Conservation (phyloP, 2,113 vertebrate genomes). For the Pachycephala philippinensis region DNA sequence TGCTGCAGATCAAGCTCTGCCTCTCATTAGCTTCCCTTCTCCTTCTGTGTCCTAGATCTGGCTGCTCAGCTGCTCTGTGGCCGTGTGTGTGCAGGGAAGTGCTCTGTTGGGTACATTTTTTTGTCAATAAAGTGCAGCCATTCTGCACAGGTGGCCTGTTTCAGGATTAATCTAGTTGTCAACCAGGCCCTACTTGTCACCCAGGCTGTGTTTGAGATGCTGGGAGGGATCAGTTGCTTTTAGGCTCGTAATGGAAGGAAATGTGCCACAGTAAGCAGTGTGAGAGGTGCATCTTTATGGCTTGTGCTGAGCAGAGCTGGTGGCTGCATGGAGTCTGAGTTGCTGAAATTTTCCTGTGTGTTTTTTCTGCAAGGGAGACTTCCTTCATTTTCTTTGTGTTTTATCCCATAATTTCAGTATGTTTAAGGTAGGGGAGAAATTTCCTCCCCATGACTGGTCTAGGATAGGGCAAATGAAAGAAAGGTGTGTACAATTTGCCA, state of each 20-base stretch:
- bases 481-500: neutral
- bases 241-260: constrained; percentile 14
- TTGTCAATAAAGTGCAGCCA: constrained; percentile 58
- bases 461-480: neutral
- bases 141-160: constrained; percentile 44
- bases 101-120: constrained; percentile 53
- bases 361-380: constrained; percentile 31
- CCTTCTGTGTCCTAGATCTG: constrained; percentile 6
- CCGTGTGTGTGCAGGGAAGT: constrained; percentile 32
- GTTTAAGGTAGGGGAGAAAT: constrained; percentile 40
- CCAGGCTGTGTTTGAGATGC: neutral
- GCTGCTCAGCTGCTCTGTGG: constrained; percentile 48
- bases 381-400: constrained; percentile 46
- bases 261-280: neutral
- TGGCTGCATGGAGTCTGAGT: constrained; percentile 11
- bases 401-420: constrained; percentile 8
- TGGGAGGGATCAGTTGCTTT: neutral
- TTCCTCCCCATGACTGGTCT: neutral
- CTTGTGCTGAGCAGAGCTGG: constrained; percentile 44
- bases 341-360: neutral
- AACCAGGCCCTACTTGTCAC: neutral
- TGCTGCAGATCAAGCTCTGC: constrained; percentile 38
- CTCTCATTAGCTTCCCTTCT: constrained; percentile 34
- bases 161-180: neutral
- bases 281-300: constrained; percentile 10